A percentile compares a stretch with the other conserved stretches of the same genome.
These are phyloP conservation scores for Chrysomallon squamiferum DNA, from an alignment of 1,140 invertebrate species.

Conservation along the genomic window DNA sequence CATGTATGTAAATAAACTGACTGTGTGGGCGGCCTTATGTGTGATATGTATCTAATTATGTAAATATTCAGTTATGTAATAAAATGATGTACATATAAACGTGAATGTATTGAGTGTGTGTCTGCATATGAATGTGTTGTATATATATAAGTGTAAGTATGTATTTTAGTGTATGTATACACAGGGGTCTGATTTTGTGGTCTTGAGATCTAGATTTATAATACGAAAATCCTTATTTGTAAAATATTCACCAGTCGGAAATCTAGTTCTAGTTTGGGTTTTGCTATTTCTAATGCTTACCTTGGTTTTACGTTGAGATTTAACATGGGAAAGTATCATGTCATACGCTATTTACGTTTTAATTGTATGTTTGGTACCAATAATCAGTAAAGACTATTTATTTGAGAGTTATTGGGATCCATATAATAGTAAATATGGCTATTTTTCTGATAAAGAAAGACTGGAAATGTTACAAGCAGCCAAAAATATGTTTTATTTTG, in stretches of 20 bases:
- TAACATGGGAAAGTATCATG: background rate
- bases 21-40: too few species aligned
- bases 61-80: too few species aligned
- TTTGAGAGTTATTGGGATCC: conserved; percentile 60
- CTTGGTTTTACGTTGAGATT: background rate
- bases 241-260: background rate
- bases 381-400: conserved; percentile 21
- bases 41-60: too few species aligned
- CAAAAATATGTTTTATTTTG: conserved; percentile 69
- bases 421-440: conserved; percentile 65
- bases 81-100: too few species aligned
- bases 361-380: conserved; percentile 9
- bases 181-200: too few species aligned
- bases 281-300: background rate
- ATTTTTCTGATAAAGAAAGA: conserved; percentile 59
- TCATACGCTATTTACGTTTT: background rate
- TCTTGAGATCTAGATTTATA: too few species aligned
- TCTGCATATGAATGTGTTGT: too few species aligned
- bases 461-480: conserved; percentile 56
- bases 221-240: background rate
- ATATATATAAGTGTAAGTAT: too few species aligned
- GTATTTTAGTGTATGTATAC: too few species aligned
- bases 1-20: too few species aligned
- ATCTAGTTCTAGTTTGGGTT: background rate
- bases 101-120: too few species aligned